Percentiles rank a stretch among this genome's conserved stretches.
phyloP scores from a whole-genome alignment of 2,113 vertebrate species.

The Urocolius indicus region DNA sequence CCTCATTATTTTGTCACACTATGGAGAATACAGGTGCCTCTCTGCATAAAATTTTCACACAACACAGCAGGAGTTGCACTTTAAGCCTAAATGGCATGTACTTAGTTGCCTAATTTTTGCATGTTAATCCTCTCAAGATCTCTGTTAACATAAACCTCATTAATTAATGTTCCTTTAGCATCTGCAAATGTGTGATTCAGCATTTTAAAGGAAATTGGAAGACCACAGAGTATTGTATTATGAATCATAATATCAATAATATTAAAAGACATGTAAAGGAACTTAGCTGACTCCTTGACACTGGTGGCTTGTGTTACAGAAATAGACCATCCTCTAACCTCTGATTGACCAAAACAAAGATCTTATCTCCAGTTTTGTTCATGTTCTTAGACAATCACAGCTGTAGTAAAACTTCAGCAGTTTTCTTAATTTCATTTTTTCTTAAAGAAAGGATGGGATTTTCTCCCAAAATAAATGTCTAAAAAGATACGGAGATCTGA shows the following conservation, averaged over 20 bases:
- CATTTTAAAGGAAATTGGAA: constrained; percentile 13
- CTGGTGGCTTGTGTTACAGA: not conserved
- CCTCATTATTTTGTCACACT: constrained; percentile 32
- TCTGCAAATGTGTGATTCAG: not conserved
- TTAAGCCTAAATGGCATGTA: constrained; percentile 18
- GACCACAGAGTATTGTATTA: not conserved
- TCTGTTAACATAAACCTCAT: constrained; percentile 38
- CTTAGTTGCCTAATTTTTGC: constrained; percentile 48
- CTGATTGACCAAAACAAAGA: not conserved
- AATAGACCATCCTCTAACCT: not conserved
- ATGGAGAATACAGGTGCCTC: constrained; percentile 14
- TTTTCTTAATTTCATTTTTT: not conserved
- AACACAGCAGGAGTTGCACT: constrained; percentile 45
- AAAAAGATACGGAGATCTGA: not conserved
- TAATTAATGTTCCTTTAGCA: constrained; percentile 45
- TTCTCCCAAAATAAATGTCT: not conserved
- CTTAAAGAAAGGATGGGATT: not conserved
- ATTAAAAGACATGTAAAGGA: not conserved
- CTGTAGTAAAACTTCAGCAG: not conserved
- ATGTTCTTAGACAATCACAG: not conserved
- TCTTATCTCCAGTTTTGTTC: not conserved
- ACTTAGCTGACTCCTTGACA: not conserved
- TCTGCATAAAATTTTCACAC: constrained; percentile 24
- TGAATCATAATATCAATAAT: not conserved
- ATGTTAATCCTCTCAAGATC: constrained; percentile 46